Base-by-base conservation (phyloP, 2,888 invertebrate genomes). In the Syrista parreyssii region DNA sequence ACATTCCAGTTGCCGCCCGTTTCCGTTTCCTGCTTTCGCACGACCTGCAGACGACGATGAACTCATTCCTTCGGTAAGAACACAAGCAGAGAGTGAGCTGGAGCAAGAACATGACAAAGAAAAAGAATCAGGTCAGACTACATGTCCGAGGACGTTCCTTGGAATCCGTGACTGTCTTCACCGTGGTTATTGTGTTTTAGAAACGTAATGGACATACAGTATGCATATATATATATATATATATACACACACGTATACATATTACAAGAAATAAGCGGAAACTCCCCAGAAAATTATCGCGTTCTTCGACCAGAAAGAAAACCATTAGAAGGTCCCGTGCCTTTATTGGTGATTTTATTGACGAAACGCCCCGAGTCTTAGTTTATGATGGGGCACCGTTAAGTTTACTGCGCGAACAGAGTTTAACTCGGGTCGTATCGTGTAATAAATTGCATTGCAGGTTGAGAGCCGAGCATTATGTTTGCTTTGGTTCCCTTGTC, bases 1-100 rank as follows among this genome's bases (percentile, higher is more conserved):
- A 81, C 83, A 85, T 87, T 84, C 85, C 84, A 81, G 80, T 83
- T 79, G 82, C 32, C 69, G 32, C 80, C 79, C 84, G 81, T 86
- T 86, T 86, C 86, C 86, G 84, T 86, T 86, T 86, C 84, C 84
- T 83, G 85, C 40, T 85, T 86, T 86, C 85, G 81, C 84, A 83
- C 86, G 83, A 86, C 83, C 80, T 77, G 82, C 69, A 15, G 81
- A 76, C 81, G 81, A 76, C 81, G 82, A 85, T 83, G 85, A 84
- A 84, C 83, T 83, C 82, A 81, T 85, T 83, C 30, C 68, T 34
- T 23, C 79, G 80, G 77, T 55, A 68, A 73, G 79, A 79, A 79
- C 78, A 81, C 72, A 79, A 80, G 79, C 78, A 82, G 79, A 81
- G 84, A 84, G 40, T 6, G 15, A 40, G 40, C 15, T 1, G 15